Evolutionary conservation across 2,888 invertebrate species (phyloP), one percentile per base, ranked within the genome.

Genomic region (Acanthacorydalis orientalis): DNA sequence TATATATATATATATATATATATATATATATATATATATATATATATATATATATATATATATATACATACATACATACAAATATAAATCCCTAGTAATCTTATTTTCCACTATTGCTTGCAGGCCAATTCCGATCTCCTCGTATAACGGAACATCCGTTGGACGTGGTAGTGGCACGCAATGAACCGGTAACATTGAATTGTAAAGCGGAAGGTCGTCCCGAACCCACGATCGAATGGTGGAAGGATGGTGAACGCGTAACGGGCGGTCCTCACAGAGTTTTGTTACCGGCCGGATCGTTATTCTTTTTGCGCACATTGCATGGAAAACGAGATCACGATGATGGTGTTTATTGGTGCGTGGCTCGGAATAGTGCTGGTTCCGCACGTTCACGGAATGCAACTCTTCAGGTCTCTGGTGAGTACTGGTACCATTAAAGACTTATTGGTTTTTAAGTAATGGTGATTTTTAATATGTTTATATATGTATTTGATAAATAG

Each of bases 181-280:
- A 93, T 65, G 93, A 96, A 62, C 96, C 97, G 41, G 95, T 93
- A 51, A 97, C 96, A 50, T 74, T 97, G 55, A 90, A 95, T 65
- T 97, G 97, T 68, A 93, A 92, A 60, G 96, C 95, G n/a, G 93
- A 93, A 65, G 96, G 95, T 51, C 83, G 88, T 57, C 90, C 90
- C 2, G 83, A 86, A 57, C 93, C 95, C 8, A 75, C 77, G 52
- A 91, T 96, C 63, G 86, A 86, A 59, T 97, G 96, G 96, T 95
- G 83, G 73, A 82, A 81, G 64, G 90, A 95, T 69, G 92, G 92
- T 31, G 77, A 81, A 53, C 81, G 79, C 40, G 80, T 89, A 52
- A 78, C 80, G 57, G 85, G 89, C 2, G 74, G 76, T 39, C 71
- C 77, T 46, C 93, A 93, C 66, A 80, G 93, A 48, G 91, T 95